phyloP scores from a whole-genome alignment of 2,888 invertebrate species.

The Hypsopygia costalis region DNA sequence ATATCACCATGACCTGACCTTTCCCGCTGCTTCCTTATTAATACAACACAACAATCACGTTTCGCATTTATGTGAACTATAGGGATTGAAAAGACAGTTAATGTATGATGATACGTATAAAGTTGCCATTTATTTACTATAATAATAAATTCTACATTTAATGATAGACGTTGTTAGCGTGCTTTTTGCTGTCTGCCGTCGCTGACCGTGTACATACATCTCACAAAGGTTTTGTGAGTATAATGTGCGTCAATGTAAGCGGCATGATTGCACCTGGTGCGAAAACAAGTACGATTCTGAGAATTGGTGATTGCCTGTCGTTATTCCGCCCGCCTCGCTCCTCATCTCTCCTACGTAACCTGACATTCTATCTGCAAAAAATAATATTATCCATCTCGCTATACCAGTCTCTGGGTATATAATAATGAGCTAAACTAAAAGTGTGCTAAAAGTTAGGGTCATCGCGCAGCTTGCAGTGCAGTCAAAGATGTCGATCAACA shows the following conservation, averaged over 20 bases:
- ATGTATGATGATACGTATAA: no score
- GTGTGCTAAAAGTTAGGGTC: constrained; percentile 1
- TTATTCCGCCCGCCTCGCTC: constrained; percentile 22
- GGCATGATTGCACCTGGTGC: constrained; percentile 53
- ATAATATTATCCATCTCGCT: constrained; percentile 12
- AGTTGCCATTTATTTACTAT: neutral
- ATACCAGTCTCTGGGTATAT: constrained; percentile 9
- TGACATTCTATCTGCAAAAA: constrained; percentile 18
- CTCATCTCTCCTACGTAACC: constrained; percentile 17
- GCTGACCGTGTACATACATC: constrained; percentile 10
- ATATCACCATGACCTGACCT: no score
- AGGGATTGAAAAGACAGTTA: no score
- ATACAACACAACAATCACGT: no score
- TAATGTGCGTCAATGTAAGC: constrained; percentile 31
- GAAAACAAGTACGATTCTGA: constrained; percentile 54
- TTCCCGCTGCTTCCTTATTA: no score
- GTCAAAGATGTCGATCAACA: neutral
- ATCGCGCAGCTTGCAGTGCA: neutral
- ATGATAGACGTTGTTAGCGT: neutral
- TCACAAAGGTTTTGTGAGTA: constrained; percentile 22
- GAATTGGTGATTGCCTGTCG: constrained; percentile 57
- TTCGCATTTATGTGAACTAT: no score
- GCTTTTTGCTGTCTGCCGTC: constrained; percentile 2
- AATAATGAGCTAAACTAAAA: constrained; percentile 12
- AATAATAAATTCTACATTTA: neutral